Evolutionary conservation across 2,113 vertebrate species (phyloP).

Genomic region (Galeopterus variegatus): DNA sequence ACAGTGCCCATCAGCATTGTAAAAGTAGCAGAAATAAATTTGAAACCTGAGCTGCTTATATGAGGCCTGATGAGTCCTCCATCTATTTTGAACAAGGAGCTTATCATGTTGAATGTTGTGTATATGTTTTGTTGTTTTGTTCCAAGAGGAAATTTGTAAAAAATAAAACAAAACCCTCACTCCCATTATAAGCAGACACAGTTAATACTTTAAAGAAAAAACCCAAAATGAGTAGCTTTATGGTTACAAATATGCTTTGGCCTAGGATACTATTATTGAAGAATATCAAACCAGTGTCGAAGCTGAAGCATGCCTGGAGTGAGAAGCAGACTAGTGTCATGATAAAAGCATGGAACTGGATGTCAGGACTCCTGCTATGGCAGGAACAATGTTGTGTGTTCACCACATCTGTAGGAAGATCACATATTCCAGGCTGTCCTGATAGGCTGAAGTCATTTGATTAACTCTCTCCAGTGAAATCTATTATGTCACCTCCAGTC

Average conservation of each 20-base stretch:
- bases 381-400: neutral
- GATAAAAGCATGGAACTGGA: neutral
- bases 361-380: neutral
- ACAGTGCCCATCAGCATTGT: neutral
- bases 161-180: neutral
- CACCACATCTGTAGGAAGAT: neutral
- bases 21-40: constrained; percentile 57
- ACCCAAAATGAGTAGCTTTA: neutral
- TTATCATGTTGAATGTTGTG: neutral
- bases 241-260: neutral
- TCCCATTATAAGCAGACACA: neutral
- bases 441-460: neutral
- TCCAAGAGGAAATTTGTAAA: neutral
- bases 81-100: constrained; percentile 17
- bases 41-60: constrained; percentile 31
- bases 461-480: neutral
- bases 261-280: neutral
- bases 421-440: neutral
- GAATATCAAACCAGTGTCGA: neutral
- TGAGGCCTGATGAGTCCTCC: neutral
- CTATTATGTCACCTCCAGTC: neutral
- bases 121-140: constrained; percentile 3
- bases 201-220: constrained; percentile 31
- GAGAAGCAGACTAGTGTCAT: neutral
- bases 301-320: neutral